Evolutionary conservation across 2,888 invertebrate genomes (phyloP), one percentile per base, ranked within the genome.

Genomic region (Hirtodrosophila cameraria): DNA sequence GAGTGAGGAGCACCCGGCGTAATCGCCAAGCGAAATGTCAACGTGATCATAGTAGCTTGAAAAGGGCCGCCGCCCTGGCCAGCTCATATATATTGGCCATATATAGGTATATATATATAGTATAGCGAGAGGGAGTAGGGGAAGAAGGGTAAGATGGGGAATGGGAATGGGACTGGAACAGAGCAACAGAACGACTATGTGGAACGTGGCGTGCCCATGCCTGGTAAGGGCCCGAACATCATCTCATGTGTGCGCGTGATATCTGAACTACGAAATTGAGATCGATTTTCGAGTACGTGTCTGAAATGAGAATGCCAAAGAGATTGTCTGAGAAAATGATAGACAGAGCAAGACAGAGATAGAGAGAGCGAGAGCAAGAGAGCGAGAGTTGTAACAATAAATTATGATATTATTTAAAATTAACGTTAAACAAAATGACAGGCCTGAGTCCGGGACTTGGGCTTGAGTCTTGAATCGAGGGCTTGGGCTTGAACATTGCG

Each of bases 251-350:
- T 62, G 63, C 78, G 81, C 79, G 81, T 82, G 82, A 82, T 82
- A 82, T 82, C 82, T 81, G 82, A 81, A 82, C 82, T 82, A 82
- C 82, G 84, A 84, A 84, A 83, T 83, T 83, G 84, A 84, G 83
- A 83, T 83, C 83, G 82, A 84, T 83, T 84, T 81, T 71, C 57
- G 58, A 45, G 55, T 67, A 83, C 83, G 83, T 83, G 83, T 57
- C 54, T 66, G 75, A 55, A 77, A 61, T 83, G 64, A 54, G 66
- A 81, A 79, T 69, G 23, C 35, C 13, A 15, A n/a, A 16, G 23
- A 20, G 28, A 41, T 20, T 12, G n/a, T 2, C 13, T 8, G 23
- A 16, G 13, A 12, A 43, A 23, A 13, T 11, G 30, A 27, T 23
- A n/a, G 42, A 1, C 20, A 33, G 16, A 12, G 39, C 0, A 35